These are phyloP conservation scores for Mamestra configurata DNA, from an alignment of 1,140 invertebrate genomes.

Conservation along the genomic window DNA sequence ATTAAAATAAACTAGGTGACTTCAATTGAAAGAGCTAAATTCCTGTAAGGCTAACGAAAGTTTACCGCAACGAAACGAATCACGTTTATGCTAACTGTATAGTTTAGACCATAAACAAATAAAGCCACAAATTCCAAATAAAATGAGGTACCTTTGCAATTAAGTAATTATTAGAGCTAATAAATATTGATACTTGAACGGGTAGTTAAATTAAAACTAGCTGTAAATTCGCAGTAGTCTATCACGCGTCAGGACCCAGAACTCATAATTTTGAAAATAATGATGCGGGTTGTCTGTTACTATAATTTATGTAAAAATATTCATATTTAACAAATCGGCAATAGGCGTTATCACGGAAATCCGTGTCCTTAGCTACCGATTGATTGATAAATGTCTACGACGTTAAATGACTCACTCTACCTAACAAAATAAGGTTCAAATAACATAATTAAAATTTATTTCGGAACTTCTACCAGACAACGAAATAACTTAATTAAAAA, in stretches of 20 bases:
- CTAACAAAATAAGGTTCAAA: background rate
- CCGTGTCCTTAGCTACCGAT: slow-evolving; percentile 28
- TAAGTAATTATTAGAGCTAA: background rate
- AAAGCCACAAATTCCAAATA: slow-evolving; percentile 1
- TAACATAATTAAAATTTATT: slow-evolving; percentile 6
- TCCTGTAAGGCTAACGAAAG: background rate
- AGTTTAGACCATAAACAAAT: slow-evolving; percentile 10
- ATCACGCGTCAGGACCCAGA: background rate
- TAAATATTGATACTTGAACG: background rate
- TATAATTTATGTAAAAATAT: background rate
- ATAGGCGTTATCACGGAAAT: slow-evolving; percentile 25
- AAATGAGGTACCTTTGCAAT: background rate
- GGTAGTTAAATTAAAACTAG: background rate
- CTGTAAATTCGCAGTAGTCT: background rate
- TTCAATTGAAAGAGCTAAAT: slow-evolving; percentile 7
- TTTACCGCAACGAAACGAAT: slow-evolving; percentile 2
- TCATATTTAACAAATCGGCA: slow-evolving; percentile 40
- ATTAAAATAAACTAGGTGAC: background rate
- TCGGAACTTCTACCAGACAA: slow-evolving; percentile 13
- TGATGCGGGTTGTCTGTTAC: background rate
- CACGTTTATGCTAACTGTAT: slow-evolving; percentile 5
- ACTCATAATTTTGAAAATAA: background rate
- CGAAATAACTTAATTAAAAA: background rate
- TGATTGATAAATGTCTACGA: slow-evolving; percentile 5
- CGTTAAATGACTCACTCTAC: slow-evolving; percentile 16